Evolutionary conservation across 2,888 invertebrate species (phyloP).

Genomic region (Trissolcus japonicus): DNA sequence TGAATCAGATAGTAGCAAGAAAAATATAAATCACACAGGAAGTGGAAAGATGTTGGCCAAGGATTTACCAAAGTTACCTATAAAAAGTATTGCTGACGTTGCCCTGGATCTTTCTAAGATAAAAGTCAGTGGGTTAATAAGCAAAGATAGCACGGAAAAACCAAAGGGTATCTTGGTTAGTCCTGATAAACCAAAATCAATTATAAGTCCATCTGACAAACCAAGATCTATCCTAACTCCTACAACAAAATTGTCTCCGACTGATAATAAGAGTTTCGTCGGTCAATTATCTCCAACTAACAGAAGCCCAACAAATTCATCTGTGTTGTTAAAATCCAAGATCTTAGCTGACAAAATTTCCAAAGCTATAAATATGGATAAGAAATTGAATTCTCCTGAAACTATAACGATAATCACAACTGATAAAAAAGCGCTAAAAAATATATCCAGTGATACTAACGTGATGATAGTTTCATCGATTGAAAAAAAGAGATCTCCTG

Average conservation of each 20-base stretch:
- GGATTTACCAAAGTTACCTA: conserved; percentile 68
- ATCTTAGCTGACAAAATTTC: conserved; percentile 66
- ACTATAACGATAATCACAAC: conserved; percentile 67
- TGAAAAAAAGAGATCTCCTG: conserved; percentile 68
- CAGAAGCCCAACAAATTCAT: conserved; percentile 65
- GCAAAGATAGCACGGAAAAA: conserved; percentile 75
- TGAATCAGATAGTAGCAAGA: conserved; percentile 70
- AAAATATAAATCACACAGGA: conserved; percentile 22
- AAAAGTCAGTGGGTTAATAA: conserved; percentile 59
- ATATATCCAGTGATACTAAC: conserved; percentile 67
- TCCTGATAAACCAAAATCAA: conserved; percentile 67
- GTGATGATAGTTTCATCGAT: conserved; percentile 69
- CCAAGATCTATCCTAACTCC: conserved; percentile 65
- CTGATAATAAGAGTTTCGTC: conserved; percentile 61
- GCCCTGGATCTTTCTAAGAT: conserved; percentile 70
- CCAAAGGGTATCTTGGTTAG: conserved; percentile 68
- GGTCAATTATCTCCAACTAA: conserved; percentile 64
- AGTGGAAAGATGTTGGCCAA: conserved; percentile 58
- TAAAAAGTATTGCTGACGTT: conserved; percentile 68
- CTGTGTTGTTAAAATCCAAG: conserved; percentile 62
- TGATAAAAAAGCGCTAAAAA: conserved; percentile 64
- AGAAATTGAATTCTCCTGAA: conserved; percentile 67
- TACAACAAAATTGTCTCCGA: conserved; percentile 69
- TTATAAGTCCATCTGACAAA: conserved; percentile 67
- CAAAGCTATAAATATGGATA: conserved; percentile 64